Base-by-base conservation (phyloP, 2,888 invertebrate species). In the Junonia oenone region DNA sequence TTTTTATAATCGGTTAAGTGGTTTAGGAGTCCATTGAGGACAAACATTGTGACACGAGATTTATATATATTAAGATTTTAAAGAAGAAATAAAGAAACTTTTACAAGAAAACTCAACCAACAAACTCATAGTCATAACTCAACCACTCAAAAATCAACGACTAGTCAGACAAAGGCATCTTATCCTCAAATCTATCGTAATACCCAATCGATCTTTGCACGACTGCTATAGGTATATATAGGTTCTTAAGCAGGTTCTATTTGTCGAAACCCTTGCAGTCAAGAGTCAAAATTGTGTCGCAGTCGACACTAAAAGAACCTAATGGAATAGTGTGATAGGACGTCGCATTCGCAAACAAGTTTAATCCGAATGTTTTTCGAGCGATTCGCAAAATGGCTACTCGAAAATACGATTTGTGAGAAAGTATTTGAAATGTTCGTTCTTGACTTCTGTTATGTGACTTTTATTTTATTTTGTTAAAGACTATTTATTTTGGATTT, bases 281-380 rank as follows among this genome's bases (percentile, higher is more conserved):
- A 63, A 61, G 62, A 62, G 56, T 64, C 61, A 63, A 70, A 71
- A 72, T 62, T 73, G 68, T 68, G 57, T 57, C 45, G 17, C 45
- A 57, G 14, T 53, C 63, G 61, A 65, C 66, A 69, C 68, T 68
- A 68, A 72, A 71, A 71, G 71, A 64, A 68, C 65, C 66, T 73
- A 75, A 75, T 74, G 75, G 75, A 73, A 75, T 71, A 74, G 59
- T 69, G 73, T 72, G 71, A 70, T 74, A 67, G 67, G 61, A 68
- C 64, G 65, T 62, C 65, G 66, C 56, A 50, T 55, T 59, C 33
- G 72, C 66, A 71, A 71, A 74, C 68, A 69, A 68, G 69, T 68
- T 70, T 68, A 66, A 68, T 68, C 66, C 65, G 45, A 56, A 53
- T 63, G 57, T 61, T 57, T 61, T 47, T 56, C 46, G 33, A 57